Evolutionary conservation across 2,797 vertebrate species (phyloP), one percentile per base, ranked within the genome.

Genomic region (Hoplostethus mediterraneus): DNA sequence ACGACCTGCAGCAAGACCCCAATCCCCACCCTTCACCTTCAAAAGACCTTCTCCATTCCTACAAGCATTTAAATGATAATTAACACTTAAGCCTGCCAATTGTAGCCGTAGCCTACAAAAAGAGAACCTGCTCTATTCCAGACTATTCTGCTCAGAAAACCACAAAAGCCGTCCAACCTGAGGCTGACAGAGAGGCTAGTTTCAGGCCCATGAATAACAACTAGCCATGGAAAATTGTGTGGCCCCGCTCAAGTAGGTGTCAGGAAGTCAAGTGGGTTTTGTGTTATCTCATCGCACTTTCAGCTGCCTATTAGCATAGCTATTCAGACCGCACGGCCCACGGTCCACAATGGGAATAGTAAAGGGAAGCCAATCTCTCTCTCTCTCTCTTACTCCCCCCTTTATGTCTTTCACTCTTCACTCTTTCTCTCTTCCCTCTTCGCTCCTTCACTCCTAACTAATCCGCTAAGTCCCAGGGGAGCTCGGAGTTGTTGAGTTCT

Each of bases 1-100:
- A 77, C 67, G 59, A 80, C 79, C 56, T n/a, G 44, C 63, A 57
- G 57, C 74, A 66, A 66, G 75, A 80, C 72, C 80, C 77, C 74
- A 79, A 88, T 85, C 80, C 87, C 72, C 81, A 73, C 77, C 75
- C 69, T 71, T 71, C 70, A 77, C 75, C 84, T 87, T 83, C 56
- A 79, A 79, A 82, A 87, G 66, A 69, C 78, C 74, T 70, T 77
- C 57, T 85, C 6, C 82, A 77, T 74, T 81, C 81, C 89, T 81
- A 90, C 88, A 90, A 92, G 88, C 87, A 94, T 95, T 95, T 94
- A 93, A 94, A 95, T 95, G 92, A 91, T 91, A 95, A 95, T 95
- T 94, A 94, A 92, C 78, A 87, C 80, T 89, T 91, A 89, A 92
- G 79, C 83, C 16, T n/a, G 63, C 67, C 78, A 77, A 79, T 91